Percentiles rank a stretch among this genome's conserved stretches.
These are phyloP conservation scores for Paguma larvata DNA, from an alignment of 2,797 vertebrate genomes.

Conservation along the genomic window DNA sequence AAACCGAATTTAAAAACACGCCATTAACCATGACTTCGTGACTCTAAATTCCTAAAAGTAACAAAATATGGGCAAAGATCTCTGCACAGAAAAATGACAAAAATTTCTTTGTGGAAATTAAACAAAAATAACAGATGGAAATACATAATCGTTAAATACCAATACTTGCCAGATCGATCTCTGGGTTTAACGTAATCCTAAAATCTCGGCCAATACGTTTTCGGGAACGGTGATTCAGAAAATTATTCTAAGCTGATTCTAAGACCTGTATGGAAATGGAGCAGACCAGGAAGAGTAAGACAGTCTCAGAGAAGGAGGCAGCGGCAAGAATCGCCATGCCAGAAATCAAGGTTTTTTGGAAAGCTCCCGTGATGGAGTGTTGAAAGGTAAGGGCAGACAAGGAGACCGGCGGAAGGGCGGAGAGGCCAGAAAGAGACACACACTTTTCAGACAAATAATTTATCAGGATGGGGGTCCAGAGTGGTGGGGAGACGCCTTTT, in stretches of 20 bases:
- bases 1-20: not conserved
- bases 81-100: not conserved
- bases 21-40: not conserved
- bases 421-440: not conserved
- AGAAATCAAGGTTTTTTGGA: not conserved
- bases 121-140: not conserved
- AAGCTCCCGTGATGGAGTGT: not conserved
- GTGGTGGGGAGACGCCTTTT: not conserved
- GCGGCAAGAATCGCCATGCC: not conserved
- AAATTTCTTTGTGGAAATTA: not conserved
- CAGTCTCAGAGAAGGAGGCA: not conserved
- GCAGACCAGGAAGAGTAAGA: not conserved
- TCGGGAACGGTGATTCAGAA: not conserved
- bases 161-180: not conserved
- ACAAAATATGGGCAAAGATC: not conserved
- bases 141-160: not conserved
- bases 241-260: not conserved
- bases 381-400: not conserved
- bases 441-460: not conserved
- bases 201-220: not conserved
- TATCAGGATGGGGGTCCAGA: accelerated
- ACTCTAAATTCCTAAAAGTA: not conserved
- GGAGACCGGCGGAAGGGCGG: not conserved
- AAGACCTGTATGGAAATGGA: not conserved
- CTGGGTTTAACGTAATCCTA: not conserved